phyloP scores from a whole-genome alignment of 1,140 invertebrate genomes.

The Acyrthosiphon pisum region DNA sequence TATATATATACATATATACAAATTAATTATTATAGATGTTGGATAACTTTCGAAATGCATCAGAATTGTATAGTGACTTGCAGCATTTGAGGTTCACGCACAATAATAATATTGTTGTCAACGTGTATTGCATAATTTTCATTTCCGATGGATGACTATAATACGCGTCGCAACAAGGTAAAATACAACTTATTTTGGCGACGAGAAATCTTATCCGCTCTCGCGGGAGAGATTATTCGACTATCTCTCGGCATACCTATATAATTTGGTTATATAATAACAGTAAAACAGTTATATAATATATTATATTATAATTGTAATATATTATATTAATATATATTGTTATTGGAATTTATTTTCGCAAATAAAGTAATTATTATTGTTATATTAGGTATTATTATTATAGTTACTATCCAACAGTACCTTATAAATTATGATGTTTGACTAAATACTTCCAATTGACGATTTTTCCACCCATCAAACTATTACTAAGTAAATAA shows the following conservation, averaged over 20 bases:
- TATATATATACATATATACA: too few species aligned
- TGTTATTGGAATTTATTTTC: too few species aligned
- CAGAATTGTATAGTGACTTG: background rate
- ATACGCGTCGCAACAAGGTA: background rate
- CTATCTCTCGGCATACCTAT: background rate
- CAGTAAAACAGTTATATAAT: background rate
- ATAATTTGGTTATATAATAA: background rate
- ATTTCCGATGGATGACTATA: background rate
- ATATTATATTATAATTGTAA: too few species aligned
- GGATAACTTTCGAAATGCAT: background rate
- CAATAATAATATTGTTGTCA: background rate
- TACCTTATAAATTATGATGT: background rate
- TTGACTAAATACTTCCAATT: background rate
- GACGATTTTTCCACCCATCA: background rate
- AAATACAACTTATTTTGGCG: background rate
- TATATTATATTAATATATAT: too few species aligned
- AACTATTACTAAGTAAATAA: background rate
- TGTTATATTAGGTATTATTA: too few species aligned
- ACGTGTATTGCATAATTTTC: background rate
- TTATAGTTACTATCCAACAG: too few species aligned
- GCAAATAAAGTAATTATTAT: too few species aligned
- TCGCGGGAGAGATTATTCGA: background rate
- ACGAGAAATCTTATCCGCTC: background rate
- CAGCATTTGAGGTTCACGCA: background rate
- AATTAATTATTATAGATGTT: too few species aligned